phyloP scores from a whole-genome alignment of 2,797 vertebrate genomes.

The Manis javanica region DNA sequence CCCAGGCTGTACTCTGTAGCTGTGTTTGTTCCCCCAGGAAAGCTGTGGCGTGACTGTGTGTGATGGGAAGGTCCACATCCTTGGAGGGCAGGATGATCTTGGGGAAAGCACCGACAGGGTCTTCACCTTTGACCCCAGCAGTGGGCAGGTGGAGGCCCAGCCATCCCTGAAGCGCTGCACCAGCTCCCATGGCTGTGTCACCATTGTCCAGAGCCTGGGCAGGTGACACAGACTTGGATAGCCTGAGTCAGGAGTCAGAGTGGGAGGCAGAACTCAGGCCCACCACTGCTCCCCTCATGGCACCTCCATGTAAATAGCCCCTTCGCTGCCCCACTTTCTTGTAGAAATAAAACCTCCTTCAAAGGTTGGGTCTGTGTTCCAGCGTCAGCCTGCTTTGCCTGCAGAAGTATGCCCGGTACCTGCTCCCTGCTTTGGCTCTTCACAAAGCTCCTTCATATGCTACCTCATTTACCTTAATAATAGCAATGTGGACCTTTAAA shows the following conservation, averaged over 20 bases:
- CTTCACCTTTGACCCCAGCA: constrained; percentile 85
- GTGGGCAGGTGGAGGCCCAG: constrained; percentile 80
- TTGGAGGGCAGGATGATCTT: constrained; percentile 87
- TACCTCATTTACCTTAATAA: neutral
- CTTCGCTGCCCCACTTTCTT: constrained; percentile 2
- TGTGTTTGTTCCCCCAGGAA: constrained; percentile 84
- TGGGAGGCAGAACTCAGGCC: neutral
- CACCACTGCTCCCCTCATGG: neutral
- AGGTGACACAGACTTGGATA: constrained; percentile 65
- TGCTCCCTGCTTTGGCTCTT: neutral
- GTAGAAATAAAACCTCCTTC: constrained; percentile 64
- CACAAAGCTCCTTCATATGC: neutral
- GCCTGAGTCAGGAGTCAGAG: neutral
- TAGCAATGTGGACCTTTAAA: neutral
- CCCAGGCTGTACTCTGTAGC: neutral
- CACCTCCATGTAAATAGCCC: neutral
- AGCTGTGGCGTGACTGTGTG: constrained; percentile 89
- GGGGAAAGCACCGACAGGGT: constrained; percentile 85
- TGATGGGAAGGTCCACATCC: constrained; percentile 87
- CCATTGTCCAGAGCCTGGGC: constrained; percentile 84
- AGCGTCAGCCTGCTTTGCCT: neutral
- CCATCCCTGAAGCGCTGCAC: constrained; percentile 84
- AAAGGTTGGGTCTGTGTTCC: constrained; percentile 28
- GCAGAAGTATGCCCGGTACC: neutral
- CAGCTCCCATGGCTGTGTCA: constrained; percentile 90